Evolutionary conservation across 2,113 vertebrate genomes (phyloP), one percentile per base, ranked within the genome.

Genomic region (Nothocercus julius): DNA sequence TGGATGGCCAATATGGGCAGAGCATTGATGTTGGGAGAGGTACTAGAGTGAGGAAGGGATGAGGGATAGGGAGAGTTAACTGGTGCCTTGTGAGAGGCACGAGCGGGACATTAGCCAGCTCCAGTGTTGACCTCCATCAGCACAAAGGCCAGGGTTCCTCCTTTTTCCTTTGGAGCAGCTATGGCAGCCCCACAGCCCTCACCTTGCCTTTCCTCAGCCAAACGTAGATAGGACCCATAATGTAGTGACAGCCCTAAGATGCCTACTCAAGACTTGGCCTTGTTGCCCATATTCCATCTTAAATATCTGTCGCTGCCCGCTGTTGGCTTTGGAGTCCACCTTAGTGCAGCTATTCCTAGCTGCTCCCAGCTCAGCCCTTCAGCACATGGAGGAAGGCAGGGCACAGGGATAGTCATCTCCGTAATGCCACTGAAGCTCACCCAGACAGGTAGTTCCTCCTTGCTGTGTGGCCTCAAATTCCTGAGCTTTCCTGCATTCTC

Each of bases 171-270:
- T 30, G 74, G 78, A 58, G 42, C n/a, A 2, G 6, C 42, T 47
- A 3, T 44, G 14, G 28, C 2, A 1, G 9, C 78, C 70, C 40
- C 70, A 42, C 1, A 0, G 0, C 32, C 72, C 34, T 75, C 36
- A 38, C 47, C 24, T 58, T 11, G 66, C 34, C n/a, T 88, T 73
- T 36, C 22, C 63, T 73, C 54, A 62, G 0, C 45, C 36, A 81
- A 40, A 14, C 11, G 34, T 38, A 25, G 38, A 8, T 19, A 62
- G 40, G 19, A 36, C 40, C 36, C 54, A 13, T 56, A 30, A 56
- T 5, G 15, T 9, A 56, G 53, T 15, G 28, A 58, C 28, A 58
- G 54, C 28, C 30, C 28, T 58, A 58, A 32, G 54, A 58, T 58
- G 28, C 20, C 54, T 11, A 6, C 54, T 58, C 54, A 32, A 32